Evolutionary conservation across 2,888 invertebrate genomes (phyloP), one percentile per base, ranked within the genome.

Genomic region (Mythimna pallens): DNA sequence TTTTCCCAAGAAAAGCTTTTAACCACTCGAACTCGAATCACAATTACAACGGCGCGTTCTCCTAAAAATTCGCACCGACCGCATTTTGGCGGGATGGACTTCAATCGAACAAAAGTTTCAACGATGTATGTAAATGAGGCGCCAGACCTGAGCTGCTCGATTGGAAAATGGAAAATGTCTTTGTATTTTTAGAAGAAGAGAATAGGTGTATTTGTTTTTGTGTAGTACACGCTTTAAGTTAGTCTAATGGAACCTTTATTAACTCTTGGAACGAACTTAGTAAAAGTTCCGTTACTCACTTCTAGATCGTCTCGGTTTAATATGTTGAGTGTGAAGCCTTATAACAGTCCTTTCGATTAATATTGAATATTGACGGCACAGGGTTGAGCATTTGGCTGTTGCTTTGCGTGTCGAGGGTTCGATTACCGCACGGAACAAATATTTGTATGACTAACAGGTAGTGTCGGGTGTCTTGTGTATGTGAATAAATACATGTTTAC

Each of bases 1-100:
- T 87, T 84, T 89, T 86, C 81, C 83, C 88, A 91, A 91, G 90
- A 89, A 92, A 93, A 93, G 93, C 93, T 93, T 94, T 93, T 92
- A 93, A 92, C 88, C 92, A 90, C 93, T 93, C 86, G 89, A 93
- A 89, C 91, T 93, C 86, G 88, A 93, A 88, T 88, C 86, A 89
- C 90, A 93, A 93, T 94, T 92, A 92, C 90, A 90, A 88, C 85
- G 79, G 84, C 86, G 86, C 85, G 86, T 86, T 87, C 88, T 88
- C 83, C 87, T 87, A 90, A 92, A 91, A 91, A 90, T 91, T 90
- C 88, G 84, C 88, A 88, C 88, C 87, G 86, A 86, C 88, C 87
- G 88, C 86, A 83, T 88, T 90, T 89, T 82, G 87, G 78, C 81
- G 66, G 84, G 86, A 85, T 86, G 87, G 87, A 86, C 86, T 89